Evolutionary conservation across 2,888 invertebrate species (phyloP).

Genomic region (Xestia xanthographa): DNA sequence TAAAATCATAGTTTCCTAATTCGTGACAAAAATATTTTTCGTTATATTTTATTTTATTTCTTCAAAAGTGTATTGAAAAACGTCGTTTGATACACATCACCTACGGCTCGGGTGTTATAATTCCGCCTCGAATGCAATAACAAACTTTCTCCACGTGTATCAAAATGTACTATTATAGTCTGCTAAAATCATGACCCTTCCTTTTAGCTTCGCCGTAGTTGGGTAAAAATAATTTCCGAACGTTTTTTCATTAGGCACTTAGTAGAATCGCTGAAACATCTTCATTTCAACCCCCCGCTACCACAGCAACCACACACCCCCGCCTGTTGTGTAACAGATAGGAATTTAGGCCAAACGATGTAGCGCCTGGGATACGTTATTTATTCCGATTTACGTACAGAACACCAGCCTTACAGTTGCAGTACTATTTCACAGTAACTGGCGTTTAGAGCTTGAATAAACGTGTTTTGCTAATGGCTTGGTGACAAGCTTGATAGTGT

Average conservation of each 20-base stretch:
- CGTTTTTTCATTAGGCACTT: neutral
- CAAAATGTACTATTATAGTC: too few relatives aligned
- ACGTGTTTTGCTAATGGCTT: slow-evolving; percentile 39
- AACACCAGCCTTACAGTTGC: slow-evolving; percentile 52
- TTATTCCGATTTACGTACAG: slow-evolving; percentile 72
- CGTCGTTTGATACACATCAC: too few relatives aligned
- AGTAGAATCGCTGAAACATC: neutral
- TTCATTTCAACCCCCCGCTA: slow-evolving; percentile 27
- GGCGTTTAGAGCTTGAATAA: slow-evolving; percentile 52
- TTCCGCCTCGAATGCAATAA: too few relatives aligned
- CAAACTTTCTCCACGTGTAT: too few relatives aligned
- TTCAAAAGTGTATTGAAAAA: too few relatives aligned
- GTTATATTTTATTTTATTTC: too few relatives aligned
- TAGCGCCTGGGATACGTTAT: slow-evolving; percentile 70
- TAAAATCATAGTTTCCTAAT: too few relatives aligned
- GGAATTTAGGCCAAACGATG: slow-evolving; percentile 75
- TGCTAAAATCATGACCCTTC: too few relatives aligned
- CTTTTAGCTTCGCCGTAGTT: too few relatives aligned
- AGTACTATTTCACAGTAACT: slow-evolving; percentile 63
- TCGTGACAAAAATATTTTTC: too few relatives aligned
- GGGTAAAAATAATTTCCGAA: neutral
- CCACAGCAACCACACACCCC: slow-evolving; percentile 34
- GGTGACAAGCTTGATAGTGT: slow-evolving; percentile 35
- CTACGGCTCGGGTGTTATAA: too few relatives aligned
- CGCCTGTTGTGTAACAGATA: slow-evolving; percentile 65